Conservation (phyloP, 2,888 invertebrate genomes). For the Drosophila siamana region DNA sequence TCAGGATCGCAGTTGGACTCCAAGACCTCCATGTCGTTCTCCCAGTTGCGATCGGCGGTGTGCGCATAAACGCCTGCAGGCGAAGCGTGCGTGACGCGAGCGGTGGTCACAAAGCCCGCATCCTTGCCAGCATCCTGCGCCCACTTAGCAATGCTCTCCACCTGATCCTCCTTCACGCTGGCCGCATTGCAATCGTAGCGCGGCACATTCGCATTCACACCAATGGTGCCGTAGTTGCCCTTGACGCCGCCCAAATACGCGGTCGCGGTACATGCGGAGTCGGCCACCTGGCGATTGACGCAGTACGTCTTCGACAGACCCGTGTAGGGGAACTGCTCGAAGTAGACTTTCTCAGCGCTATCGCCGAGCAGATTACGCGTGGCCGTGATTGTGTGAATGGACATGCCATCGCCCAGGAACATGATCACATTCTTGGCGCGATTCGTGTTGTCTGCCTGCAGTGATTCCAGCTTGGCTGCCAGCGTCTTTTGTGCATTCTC, state of each 20-base stretch:
- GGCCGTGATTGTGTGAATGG: constrained; percentile 89
- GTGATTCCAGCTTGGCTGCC: constrained; percentile 69
- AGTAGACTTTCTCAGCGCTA: constrained; percentile 87
- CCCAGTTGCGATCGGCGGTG: constrained; percentile 90
- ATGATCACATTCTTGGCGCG: constrained; percentile 88
- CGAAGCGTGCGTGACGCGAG: constrained; percentile 92
- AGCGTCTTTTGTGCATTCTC: constrained; percentile 81
- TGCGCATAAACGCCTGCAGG: constrained; percentile 91
- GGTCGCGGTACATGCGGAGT: constrained; percentile 93
- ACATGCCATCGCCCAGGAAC: constrained; percentile 92
- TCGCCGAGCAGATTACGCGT: constrained; percentile 88
- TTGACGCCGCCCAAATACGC: constrained; percentile 93
- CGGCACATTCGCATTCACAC: constrained; percentile 89
- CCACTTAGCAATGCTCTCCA: constrained; percentile 90
- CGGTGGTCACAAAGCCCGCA: constrained; percentile 91
- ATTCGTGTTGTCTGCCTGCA: constrained; percentile 60
- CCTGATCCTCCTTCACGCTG: constrained; percentile 86
- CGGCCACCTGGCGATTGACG: constrained; percentile 91
- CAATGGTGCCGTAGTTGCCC: constrained; percentile 91
- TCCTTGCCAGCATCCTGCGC: constrained; percentile 89
- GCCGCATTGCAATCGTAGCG: constrained; percentile 88
- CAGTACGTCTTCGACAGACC: constrained; percentile 89
- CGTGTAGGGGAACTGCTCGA: constrained; percentile 88
- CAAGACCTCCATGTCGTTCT: constrained; percentile 88
- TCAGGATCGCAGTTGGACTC: constrained; percentile 84